phyloP scores from a whole-genome alignment of 2,888 invertebrate species.

The Archaeoteleia sp. region DNA sequence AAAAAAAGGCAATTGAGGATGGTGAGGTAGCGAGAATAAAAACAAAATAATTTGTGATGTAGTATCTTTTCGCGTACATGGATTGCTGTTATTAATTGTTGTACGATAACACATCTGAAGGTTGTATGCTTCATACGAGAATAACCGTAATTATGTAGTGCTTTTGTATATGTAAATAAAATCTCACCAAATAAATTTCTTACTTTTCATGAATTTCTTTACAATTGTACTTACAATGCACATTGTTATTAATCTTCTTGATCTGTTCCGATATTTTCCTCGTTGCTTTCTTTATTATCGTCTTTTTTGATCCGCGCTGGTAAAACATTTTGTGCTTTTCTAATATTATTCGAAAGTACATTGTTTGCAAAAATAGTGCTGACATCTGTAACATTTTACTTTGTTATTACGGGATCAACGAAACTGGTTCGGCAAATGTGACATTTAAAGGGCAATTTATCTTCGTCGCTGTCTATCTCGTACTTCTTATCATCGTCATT shows the following conservation, averaged over 20 bases:
- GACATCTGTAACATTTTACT: too few species aligned
- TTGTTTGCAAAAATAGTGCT: too few species aligned
- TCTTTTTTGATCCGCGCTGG: too few species aligned
- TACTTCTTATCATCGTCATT: slow-evolving; percentile 87
- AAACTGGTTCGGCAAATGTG: slow-evolving; percentile 94
- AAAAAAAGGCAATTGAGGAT: slow-evolving; percentile 26
- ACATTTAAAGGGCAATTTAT: slow-evolving; percentile 95
- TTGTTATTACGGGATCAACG: slow-evolving; percentile 92
- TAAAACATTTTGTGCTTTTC: too few species aligned
- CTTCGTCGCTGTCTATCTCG: slow-evolving; percentile 91
- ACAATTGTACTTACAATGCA: too few species aligned
- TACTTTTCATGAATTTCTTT: slow-evolving; percentile 3
- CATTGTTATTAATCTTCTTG: slow-evolving; percentile 12
- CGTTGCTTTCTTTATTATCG: slow-evolving; percentile 54
- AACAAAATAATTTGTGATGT: slow-evolving; percentile 36
- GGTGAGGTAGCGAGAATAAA: slow-evolving; percentile 44
- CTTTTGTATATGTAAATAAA: slow-evolving; percentile 53
- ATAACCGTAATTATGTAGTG: slow-evolving; percentile 35
- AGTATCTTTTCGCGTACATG: slow-evolving; percentile 41
- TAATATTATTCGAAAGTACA: too few species aligned
- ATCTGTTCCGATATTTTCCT: slow-evolving; percentile 23
- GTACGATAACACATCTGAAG: slow-evolving; percentile 31
- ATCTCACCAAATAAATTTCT: slow-evolving; percentile 22
- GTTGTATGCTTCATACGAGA: slow-evolving; percentile 27
- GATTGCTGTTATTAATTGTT: slow-evolving; percentile 39